These are phyloP conservation scores for Archips crataeganus DNA, from an alignment of 2,888 invertebrate genomes.

Conservation along the genomic window DNA sequence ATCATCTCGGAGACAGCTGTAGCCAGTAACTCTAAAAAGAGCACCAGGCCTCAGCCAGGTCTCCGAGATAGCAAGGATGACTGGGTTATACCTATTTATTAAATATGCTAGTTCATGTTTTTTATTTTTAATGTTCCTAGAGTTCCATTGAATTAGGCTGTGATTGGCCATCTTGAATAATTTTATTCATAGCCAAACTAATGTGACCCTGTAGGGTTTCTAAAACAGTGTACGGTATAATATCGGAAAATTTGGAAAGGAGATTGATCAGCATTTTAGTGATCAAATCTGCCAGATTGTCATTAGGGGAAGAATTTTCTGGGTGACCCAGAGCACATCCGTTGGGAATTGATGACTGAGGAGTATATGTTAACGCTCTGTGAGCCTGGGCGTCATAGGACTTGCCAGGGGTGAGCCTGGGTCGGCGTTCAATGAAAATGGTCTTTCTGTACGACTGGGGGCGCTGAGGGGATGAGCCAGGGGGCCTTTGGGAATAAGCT, in stretches of 20 bases:
- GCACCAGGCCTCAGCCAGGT: too few species aligned
- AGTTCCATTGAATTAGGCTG: conserved; percentile 1
- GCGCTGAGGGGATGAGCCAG: background rate
- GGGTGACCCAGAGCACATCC: background rate
- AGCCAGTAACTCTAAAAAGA: too few species aligned
- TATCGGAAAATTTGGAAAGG: background rate
- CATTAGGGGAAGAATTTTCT: background rate
- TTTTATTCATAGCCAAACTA: conserved; percentile 2
- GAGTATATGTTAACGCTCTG: background rate
- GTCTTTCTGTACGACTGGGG: background rate
- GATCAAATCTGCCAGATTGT: background rate
- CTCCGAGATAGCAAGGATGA: too few species aligned
- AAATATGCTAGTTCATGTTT: too few species aligned
- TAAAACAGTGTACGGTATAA: conserved; percentile 8
- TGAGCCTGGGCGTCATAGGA: background rate
- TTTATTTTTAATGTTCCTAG: conserved; percentile 10
- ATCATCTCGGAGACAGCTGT: too few species aligned
- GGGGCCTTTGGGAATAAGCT: background rate
- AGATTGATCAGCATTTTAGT: background rate
- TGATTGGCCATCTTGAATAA: conserved; percentile 5
- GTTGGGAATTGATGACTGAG: background rate
- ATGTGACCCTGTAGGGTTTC: background rate
- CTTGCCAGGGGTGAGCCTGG: background rate
- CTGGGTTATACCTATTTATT: too few species aligned
- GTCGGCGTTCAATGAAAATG: background rate